These are phyloP conservation scores for Miichthys miiuy DNA, from an alignment of 2,797 vertebrate species.

Conservation along the genomic window DNA sequence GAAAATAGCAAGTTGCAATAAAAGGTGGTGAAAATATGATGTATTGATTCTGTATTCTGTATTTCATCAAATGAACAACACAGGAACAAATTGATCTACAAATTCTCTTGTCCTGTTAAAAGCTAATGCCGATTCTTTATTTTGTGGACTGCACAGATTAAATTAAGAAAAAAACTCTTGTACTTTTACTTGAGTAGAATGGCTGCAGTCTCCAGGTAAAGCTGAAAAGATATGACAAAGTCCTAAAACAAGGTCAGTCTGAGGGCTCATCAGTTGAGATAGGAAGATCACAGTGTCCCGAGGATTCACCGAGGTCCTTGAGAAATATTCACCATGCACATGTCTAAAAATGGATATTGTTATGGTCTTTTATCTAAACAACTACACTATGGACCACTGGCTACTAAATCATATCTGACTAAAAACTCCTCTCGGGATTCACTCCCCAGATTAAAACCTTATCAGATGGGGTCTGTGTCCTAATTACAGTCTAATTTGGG, in stretches of 20 bases:
- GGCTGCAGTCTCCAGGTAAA: neutral
- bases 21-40: neutral
- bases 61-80: neutral
- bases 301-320: neutral
- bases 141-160: neutral
- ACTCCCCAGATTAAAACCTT: constrained; percentile 20
- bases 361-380: neutral
- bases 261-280: neutral
- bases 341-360: neutral
- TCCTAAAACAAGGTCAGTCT: neutral
- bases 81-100: neutral
- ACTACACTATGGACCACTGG: neutral
- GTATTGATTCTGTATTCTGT: neutral
- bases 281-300: neutral
- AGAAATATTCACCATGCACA: neutral
- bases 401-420: constrained; percentile 1
- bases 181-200: neutral
- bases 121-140: neutral
- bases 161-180: neutral
- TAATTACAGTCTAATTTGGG: constrained; percentile 46
- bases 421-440: constrained; percentile 8
- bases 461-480: constrained; percentile 37
- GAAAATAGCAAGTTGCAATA: neutral
- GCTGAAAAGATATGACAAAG: neutral
- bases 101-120: neutral